phyloP scores from a whole-genome alignment of 2,113 vertebrate genomes.

The Lepus europaeus region DNA sequence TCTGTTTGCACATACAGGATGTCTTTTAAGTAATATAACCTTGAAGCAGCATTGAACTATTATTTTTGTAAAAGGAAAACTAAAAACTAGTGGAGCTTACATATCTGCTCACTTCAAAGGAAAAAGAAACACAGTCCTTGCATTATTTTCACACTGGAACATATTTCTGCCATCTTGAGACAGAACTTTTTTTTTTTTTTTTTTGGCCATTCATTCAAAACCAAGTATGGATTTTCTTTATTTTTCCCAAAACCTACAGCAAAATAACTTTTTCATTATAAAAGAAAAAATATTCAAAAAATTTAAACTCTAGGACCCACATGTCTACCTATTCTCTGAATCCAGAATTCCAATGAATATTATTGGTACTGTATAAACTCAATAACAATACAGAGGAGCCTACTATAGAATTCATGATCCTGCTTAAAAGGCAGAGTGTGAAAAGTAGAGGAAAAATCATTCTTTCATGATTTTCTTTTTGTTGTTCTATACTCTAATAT shows the following conservation, averaged over 20 bases:
- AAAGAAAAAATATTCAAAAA: conserved; percentile 46
- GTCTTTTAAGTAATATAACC: conserved; percentile 69
- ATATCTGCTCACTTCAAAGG: conserved; percentile 46
- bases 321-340: conserved; percentile 21
- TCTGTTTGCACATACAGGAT: conserved; percentile 55
- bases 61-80: conserved; percentile 72
- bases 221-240: conserved; percentile 21
- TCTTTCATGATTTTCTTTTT: not conserved
- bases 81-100: conserved; percentile 57
- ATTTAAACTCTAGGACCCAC: not conserved
- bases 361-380: not conserved
- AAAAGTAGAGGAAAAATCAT: not conserved
- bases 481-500: not conserved
- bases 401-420: not conserved
- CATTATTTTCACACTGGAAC: conserved; percentile 1
- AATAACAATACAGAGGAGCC: not conserved
- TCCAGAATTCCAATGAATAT: not conserved
- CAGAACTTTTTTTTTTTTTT: not conserved
- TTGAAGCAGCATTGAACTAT: conserved; percentile 64
- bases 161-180: conserved; percentile 43
- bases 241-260: conserved; percentile 40
- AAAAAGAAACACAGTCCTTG: conserved; percentile 4
- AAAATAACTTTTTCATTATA: conserved; percentile 2
- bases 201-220: conserved; percentile 11
- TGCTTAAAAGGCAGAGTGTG: not conserved